Base-by-base conservation (phyloP, 53 echinoderm and acorn worm genomes). In the Paracentrotus lividus region DNA sequence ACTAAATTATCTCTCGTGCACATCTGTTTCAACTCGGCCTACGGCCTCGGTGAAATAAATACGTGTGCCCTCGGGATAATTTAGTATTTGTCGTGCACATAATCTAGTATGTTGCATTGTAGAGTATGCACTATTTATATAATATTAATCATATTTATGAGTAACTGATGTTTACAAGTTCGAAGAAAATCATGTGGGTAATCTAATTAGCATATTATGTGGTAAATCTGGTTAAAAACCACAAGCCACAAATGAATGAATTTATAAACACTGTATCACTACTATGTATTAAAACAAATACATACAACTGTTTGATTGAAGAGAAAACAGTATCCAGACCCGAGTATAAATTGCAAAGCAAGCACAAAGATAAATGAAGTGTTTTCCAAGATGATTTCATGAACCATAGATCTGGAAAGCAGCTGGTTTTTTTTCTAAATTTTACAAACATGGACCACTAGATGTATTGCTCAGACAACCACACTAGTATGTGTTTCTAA, bases 371-470 rank as follows among this genome's bases (percentile, higher is more conserved):
- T 13, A 57, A 57, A 1, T n/a, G n/a, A 18, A 16, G 18, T 69
- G 44, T 31, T 23, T 55, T 45, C 31, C 15, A 6, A 85, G 33
- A 85, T 16, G 69, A 15, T 38, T 36, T n/a, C 8, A 24, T n/a
- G n/a, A 57, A 20, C 34, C 34, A 69, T 36, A 69, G 36, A 69
- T 69, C 69, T 69, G 69, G 69, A 69, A 69, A 69, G 20, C 69
- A 69, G 69, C 69, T 69, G 69, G n/a, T n/a, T 69, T 13, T 69
- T 69, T 69, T 36, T 69, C 38, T 4, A 15, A 18, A 36, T 69
- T n/a, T 69, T 9, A 69, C 34, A 36, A 69, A 36, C 69, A 69
- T 69, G 36, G 38, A 69, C 69, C 34, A 27, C 8, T 29, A 36
- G 3, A 69, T 5, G 0, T 4, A 16, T 15, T 13, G 34, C 34